Evolutionary conservation across 2,888 invertebrate genomes (phyloP).

Genomic region (Oligia latruncula): DNA sequence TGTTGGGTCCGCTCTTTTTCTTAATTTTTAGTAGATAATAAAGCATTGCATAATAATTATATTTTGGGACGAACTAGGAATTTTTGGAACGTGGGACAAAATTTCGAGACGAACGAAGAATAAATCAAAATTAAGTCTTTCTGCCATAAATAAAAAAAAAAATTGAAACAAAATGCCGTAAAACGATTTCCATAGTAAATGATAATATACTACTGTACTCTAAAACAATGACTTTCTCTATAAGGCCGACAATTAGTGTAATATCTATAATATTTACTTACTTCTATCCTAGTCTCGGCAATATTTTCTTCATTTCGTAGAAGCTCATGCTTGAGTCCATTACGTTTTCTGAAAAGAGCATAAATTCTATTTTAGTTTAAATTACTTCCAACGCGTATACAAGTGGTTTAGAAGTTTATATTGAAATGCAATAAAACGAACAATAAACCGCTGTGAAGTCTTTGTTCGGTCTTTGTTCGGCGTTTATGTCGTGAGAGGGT

Average conservation of each 20-base stretch:
- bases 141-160: neutral
- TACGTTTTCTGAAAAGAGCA: conserved; percentile 81
- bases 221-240: neutral
- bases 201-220: neutral
- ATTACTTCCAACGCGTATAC: conserved; percentile 23
- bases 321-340: conserved; percentile 86
- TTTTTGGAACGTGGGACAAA: too few species aligned
- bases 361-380: conserved; percentile 47
- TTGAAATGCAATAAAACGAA: conserved; percentile 65
- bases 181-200: neutral
- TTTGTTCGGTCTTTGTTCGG: conserved; percentile 54
- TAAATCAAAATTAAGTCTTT: neutral
- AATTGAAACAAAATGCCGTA: neutral
- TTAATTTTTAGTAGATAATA: neutral
- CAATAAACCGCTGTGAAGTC: conserved; percentile 61
- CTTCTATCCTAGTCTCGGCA: conserved; percentile 87
- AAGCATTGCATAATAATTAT: neutral
- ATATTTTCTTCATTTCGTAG: conserved; percentile 85
- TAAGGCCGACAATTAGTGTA: neutral
- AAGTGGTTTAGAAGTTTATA: conserved; percentile 42
- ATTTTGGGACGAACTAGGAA: too few species aligned
- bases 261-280: conserved; percentile 65
- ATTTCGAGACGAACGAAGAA: too few species aligned
- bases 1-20: neutral
- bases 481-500: conserved; percentile 63